Evolutionary conservation across 2,888 invertebrate species (phyloP).

Genomic region (Caenorhabditis sp.): DNA sequence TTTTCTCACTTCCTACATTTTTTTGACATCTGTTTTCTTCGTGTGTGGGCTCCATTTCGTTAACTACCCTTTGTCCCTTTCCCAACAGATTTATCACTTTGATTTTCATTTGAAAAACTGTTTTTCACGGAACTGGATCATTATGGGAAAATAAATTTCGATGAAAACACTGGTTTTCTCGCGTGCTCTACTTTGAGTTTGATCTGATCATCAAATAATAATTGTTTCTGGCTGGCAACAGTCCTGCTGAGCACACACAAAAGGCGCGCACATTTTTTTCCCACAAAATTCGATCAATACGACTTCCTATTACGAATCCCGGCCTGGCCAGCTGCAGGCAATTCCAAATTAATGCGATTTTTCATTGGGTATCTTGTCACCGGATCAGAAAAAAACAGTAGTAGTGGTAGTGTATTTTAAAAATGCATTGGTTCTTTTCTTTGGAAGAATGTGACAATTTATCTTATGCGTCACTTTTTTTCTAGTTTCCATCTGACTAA

Average conservation of each 20-base stretch:
- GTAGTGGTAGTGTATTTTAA: background rate
- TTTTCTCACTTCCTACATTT: background rate
- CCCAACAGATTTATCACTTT: background rate
- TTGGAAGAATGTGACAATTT: background rate
- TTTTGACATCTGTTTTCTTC: background rate
- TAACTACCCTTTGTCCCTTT: background rate
- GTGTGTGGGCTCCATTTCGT: background rate
- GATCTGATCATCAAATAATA: constrained; percentile 1
- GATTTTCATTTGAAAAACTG: background rate
- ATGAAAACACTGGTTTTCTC: background rate
- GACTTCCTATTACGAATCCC: too few relatives aligned
- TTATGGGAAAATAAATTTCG: background rate
- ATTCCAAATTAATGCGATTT: too few relatives aligned
- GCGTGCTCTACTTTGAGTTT: background rate
- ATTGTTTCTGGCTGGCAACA: background rate
- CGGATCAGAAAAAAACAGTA: too few relatives aligned
- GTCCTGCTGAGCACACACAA: background rate
- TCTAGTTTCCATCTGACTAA: background rate
- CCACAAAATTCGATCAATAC: too few relatives aligned
- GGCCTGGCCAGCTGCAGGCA: too few relatives aligned
- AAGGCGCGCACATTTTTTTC: background rate
- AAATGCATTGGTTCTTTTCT: background rate
- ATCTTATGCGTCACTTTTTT: background rate
- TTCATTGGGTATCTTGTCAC: too few relatives aligned
- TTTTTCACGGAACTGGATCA: background rate